phyloP scores from a whole-genome alignment of 2,888 invertebrate species.

The Hipparchia semele region DNA sequence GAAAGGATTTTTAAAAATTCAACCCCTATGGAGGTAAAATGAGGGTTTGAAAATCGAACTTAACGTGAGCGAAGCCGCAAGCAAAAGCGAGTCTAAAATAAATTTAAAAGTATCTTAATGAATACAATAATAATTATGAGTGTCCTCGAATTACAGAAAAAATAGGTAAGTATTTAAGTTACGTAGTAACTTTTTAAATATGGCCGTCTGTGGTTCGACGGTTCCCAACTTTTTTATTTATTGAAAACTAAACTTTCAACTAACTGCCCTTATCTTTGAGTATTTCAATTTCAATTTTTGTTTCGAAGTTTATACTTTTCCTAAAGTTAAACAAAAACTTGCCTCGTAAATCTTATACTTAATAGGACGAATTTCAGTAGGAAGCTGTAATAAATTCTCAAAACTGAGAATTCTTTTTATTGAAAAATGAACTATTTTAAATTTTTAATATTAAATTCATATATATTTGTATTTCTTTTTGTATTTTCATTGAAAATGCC shows the following conservation, averaged over 20 bases:
- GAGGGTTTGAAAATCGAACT: no score
- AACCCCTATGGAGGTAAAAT: no score
- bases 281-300: background rate
- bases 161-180: no score
- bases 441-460: no score
- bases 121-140: no score
- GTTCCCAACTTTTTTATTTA: background rate
- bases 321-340: conserved; percentile 6
- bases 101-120: no score
- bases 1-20: no score
- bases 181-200: background rate
- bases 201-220: background rate
- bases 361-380: background rate
- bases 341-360: conserved; percentile 5
- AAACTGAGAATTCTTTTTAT: background rate
- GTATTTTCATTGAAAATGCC: no score
- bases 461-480: no score
- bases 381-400: background rate
- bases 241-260: background rate
- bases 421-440: background rate
- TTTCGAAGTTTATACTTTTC: background rate
- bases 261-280: background rate
- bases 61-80: no score
- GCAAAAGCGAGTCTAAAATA: no score
- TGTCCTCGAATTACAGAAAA: no score